Percentiles rank a stretch among this genome's conserved stretches.
These are phyloP conservation scores for Hyalella azteca DNA, from an alignment of 2,888 invertebrate genomes.

Conservation along the genomic window DNA sequence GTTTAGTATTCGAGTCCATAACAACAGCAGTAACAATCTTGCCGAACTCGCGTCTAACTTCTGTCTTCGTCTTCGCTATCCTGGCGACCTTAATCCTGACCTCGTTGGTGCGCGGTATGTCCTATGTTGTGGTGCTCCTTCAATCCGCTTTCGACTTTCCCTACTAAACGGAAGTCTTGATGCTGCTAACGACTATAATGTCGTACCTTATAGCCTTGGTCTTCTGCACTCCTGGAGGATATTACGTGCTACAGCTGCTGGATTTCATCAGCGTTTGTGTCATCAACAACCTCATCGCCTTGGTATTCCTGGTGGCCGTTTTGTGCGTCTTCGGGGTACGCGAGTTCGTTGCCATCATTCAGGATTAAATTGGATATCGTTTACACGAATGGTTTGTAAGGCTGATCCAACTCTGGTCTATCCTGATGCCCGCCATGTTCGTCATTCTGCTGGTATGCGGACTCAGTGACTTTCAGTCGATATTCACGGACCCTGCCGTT, in stretches of 20 bases:
- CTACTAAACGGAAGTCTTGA: neutral
- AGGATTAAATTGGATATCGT: neutral
- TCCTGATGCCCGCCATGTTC: neutral
- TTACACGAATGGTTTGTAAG: neutral
- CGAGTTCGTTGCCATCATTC: neutral
- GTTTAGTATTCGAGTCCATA: constrained; percentile 8
- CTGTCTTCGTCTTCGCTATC: neutral
- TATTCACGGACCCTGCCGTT: neutral
- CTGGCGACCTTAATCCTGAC: neutral
- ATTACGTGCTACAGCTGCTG: neutral
- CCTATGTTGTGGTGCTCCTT: neutral
- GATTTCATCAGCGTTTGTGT: constrained; percentile 14
- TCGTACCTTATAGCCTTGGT: neutral
- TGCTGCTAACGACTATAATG: neutral
- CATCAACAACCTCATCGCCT: neutral
- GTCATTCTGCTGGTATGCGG: neutral
- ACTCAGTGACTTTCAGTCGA: neutral
- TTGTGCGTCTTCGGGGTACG: constrained; percentile 7
- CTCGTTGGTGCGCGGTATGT: neutral
- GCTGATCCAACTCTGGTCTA: neutral
- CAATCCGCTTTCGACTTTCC: too few species aligned
- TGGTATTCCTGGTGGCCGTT: neutral
- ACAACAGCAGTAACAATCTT: neutral
- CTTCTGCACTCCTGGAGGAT: neutral
- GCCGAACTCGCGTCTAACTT: neutral